phyloP scores from a whole-genome alignment of 2,797 vertebrate genomes.

The Mionectes olivaceus region DNA sequence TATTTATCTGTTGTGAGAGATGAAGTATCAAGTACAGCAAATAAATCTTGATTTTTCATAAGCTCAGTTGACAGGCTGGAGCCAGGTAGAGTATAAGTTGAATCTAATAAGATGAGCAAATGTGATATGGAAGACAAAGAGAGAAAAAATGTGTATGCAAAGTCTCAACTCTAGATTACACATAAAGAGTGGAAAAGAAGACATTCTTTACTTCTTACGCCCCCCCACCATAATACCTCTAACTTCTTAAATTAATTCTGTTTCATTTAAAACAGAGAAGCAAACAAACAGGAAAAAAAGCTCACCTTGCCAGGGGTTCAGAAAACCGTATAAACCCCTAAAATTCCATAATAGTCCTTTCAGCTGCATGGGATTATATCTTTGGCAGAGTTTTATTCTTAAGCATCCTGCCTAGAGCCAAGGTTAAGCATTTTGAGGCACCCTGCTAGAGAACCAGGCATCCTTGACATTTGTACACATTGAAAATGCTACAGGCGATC shows the following conservation, averaged over 20 bases:
- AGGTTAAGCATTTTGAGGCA: not conserved
- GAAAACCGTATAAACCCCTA: not conserved
- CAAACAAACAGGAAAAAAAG: not conserved
- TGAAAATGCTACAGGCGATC: not conserved
- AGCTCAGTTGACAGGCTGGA: constrained; percentile 59
- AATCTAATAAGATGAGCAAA: constrained; percentile 68
- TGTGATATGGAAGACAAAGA: not conserved
- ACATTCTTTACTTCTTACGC: not conserved
- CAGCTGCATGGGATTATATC: not conserved
- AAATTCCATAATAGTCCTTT: not conserved
- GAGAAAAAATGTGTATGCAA: not conserved
- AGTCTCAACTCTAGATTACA: not conserved
- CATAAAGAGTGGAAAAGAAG: not conserved
- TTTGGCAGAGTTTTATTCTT: not conserved
- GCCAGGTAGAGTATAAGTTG: constrained; percentile 68
- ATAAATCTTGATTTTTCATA: constrained; percentile 82
- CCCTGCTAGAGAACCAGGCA: not conserved
- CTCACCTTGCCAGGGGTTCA: not conserved
- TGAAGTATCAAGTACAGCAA: constrained; percentile 67
- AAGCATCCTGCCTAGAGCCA: not conserved
- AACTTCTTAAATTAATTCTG: not conserved
- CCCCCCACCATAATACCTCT: not conserved
- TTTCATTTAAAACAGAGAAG: not conserved
- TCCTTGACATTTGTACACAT: not conserved
- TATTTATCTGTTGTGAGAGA: constrained; percentile 77